Conservation (phyloP, 2,797 vertebrate species). For the Clamator glandarius region DNA sequence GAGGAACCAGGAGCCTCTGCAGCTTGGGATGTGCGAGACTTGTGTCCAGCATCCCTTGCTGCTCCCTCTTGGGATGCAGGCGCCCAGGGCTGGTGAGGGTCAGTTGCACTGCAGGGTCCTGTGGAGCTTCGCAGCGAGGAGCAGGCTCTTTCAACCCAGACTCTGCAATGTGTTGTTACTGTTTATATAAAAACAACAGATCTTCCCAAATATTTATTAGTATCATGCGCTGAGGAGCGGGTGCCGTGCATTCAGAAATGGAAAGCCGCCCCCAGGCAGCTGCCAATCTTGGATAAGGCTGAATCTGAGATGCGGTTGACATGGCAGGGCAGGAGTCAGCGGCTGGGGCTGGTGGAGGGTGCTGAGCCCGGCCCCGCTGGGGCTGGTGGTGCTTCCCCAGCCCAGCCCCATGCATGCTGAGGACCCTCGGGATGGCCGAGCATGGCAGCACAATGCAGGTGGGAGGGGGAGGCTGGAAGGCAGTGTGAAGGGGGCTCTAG, state of each 20-base stretch:
- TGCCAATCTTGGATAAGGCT: not conserved
- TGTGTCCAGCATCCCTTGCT: rapidly evolving
- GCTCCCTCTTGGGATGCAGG: not conserved
- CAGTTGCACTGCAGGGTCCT: rapidly evolving
- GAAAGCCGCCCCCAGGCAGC: constrained; percentile 41
- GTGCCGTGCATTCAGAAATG: not conserved
- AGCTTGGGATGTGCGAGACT: not conserved
- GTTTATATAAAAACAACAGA: constrained; percentile 44
- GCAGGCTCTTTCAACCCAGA: not conserved
- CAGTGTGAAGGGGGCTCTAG: rapidly evolving
- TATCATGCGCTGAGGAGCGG: constrained; percentile 29
- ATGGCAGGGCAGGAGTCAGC: not conserved
- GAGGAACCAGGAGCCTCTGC: not conserved
- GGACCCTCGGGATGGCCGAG: rapidly evolving
- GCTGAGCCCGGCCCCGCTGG: not conserved
- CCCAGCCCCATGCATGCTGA: too few species aligned
- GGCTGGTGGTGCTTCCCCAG: not conserved
- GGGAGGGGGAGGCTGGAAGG: not conserved
- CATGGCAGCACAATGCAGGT: rapidly evolving
- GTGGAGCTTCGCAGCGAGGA: not conserved
- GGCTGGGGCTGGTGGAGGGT: not conserved
- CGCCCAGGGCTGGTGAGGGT: not conserved
- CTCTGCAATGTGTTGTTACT: not conserved
- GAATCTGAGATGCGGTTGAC: rapidly evolving
- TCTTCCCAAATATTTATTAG: constrained; percentile 53